Base-by-base conservation (phyloP, 2,888 invertebrate species). In the Thereva unica region DNA sequence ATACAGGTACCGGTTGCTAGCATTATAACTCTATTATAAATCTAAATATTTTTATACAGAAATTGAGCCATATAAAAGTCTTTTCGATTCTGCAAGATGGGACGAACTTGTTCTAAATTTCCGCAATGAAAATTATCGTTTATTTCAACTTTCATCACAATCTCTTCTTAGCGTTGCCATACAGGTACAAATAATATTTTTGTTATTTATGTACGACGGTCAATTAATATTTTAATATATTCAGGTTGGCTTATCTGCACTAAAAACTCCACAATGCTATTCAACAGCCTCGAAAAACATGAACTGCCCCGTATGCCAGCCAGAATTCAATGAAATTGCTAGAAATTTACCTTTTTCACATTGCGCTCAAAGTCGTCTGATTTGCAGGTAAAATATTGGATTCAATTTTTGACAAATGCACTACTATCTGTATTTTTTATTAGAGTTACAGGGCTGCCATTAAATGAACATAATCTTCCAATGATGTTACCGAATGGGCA, bases 401-500 rank as follows among this genome's bases (percentile, higher is more conserved):
- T 67, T 8, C 41, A 45, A 55, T 7, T n/a, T 66, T 41, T 53
- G 53, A 5, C 10, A 9, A 12, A 42, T 52, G 37, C 38, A 4
- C 6, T 7, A 42, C 38, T 34, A 9, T 4, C 9, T 4, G 10
- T 40, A 66, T 12, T 44, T 4, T 47, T 35, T 9, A 10, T 56
- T 34, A 84, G 87, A 77, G 89, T 97, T 74, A 92, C 93, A 69
- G 93, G 95, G 38, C 85, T 91, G 74, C 91, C 95, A 55, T 85
- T 99, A 75, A 97, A 99, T 83, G 97, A 98, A 79, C 92, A 98
- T 82, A 97, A 98, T 84, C 95, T 94, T 74, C 97, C 97, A 8
- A 93, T 98, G 91, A 95, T 97, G 89, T 85, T 99, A 82, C 99
- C 99, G 70, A 98, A 98, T 83, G 98, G 98, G 66, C 92, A 95